Conservation (phyloP, 2,797 vertebrate species). For the Merluccius polli region DNA sequence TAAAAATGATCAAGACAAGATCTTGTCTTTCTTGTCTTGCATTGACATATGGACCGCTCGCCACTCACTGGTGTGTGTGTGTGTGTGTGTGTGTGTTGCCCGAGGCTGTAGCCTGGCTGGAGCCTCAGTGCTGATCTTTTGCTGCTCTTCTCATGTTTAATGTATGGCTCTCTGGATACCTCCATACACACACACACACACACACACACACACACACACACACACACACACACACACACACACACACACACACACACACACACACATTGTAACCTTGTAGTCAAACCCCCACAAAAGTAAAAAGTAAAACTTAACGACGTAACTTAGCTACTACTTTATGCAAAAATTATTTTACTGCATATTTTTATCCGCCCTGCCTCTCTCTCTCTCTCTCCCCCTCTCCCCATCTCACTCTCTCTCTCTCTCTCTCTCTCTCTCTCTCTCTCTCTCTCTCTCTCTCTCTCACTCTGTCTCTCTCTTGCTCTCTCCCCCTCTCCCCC, state of each 20-base stretch:
- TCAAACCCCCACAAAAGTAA: neutral
- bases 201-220: neutral
- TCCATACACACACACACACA: neutral
- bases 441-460: neutral
- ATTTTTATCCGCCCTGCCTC: neutral
- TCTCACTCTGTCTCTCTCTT: constrained; percentile 5
- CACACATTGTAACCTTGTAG: neutral
- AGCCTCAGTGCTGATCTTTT: no score
- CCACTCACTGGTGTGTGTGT: no score
- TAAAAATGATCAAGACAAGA: no score
- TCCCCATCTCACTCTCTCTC: neutral
- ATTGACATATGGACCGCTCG: no score
- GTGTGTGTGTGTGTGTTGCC: no score
- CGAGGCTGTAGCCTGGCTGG: no score
- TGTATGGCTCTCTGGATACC: neutral
- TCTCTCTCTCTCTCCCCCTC: neutral
- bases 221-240: neutral
- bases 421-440: neutral
- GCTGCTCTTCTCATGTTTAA: no score
- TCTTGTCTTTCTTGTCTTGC: neutral
- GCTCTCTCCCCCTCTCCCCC: neutral
- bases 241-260: neutral
- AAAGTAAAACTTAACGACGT: neutral
- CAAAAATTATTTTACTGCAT: neutral
- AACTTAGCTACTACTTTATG: neutral